Evolutionary conservation across 2,113 vertebrate genomes (phyloP), one percentile per base, ranked within the genome.

Genomic region (Megalops atlanticus): DNA sequence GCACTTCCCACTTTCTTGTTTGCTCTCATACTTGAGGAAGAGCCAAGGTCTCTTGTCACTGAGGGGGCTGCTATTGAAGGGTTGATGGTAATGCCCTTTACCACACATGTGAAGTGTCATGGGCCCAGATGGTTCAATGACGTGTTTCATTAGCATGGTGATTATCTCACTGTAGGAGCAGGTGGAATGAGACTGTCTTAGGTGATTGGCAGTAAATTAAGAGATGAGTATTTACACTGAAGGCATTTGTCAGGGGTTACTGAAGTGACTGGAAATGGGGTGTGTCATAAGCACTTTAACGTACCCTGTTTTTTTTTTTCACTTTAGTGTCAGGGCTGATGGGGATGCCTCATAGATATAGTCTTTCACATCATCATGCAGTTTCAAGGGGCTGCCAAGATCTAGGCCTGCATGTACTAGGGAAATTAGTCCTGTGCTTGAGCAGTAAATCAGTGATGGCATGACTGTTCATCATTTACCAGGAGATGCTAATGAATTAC

Each of bases 401-500:
- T 38, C n/a, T n/a, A n/a, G n/a, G n/a, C 21, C 14, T 38, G 27
- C 35, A 38, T 0, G 11, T 71, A 16, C 69, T 38, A 38, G 12
- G 14, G 16, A 36, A 24, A 1, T 5, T 24, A 64, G 27, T 31
- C 58, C 3, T 71, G 33, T 21, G 69, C 31, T 38, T 35, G 15
- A 38, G 27, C 69, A 38, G 69, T 38, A 38, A 71, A 71, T 71
- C 33, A 38, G 35, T 4, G 36, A 38, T 71, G 69, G 16, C 35
- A 18, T 71, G 69, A 71, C 69, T 18, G 15, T 4, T 71, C 10
- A 38, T 71, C n/a, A 69, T 71, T 71, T 39, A 41, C 78, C 68
- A 36, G 31, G 18, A 35, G 27, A 72, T 79, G 78, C 41, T 72
- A 71, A 71, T 45, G 12, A 71, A 68, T 49, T 38, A 38, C 69